Base-by-base conservation (phyloP, 2,888 invertebrate species). In the Emesis castigata region DNA sequence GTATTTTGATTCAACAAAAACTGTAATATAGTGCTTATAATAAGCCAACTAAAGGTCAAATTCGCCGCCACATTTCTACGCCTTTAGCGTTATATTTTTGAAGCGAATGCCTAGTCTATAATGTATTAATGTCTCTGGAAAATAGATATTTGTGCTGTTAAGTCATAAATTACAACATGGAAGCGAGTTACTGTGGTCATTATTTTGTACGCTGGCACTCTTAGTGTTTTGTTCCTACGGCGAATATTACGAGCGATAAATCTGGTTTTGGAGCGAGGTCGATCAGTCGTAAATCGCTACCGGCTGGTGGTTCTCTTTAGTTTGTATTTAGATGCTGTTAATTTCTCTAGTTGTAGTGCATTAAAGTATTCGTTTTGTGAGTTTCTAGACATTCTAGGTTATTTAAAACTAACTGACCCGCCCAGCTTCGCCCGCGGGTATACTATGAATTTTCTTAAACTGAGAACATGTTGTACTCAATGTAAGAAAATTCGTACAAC, bases 241-340 rank as follows among this genome's bases (percentile, higher is more conserved):
- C 88, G 81, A 86, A 83, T 83, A 85, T 90, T 90, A 91, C 89
- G 85, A 88, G 88, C 90, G 72, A 91, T 93, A 93, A 92, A 93
- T 93, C 92, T 93, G 89, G 91, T 91, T 93, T 90, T 89, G 91
- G 91, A 89, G 88, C 91, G 90, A 92, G 91, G 91, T 90, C 92
- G 90, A 90, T 91, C 90, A 88, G 90, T 89, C 66, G 44, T 85
- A 79, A 81, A 81, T 83, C 76, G 77, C 79, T 79, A 78, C 83
- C 69, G 79, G 79, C 75, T 71, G 73, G 74, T 76, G 76, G 71
- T 79, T 80, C 39, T 73, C 48, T 74, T 26, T 66, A 82, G 71
- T 79, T 80, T 75, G 65, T 65, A 69, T 69, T 56, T 56, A 58
- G 22, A 79, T 81, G n/a, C 58, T 39, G 16, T 22, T 66, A 26